A percentile compares a stretch with the other conserved stretches of the same genome.
Evolutionary conservation across 2,797 vertebrate genomes (phyloP).

Genomic region (Mycteria americana): DNA sequence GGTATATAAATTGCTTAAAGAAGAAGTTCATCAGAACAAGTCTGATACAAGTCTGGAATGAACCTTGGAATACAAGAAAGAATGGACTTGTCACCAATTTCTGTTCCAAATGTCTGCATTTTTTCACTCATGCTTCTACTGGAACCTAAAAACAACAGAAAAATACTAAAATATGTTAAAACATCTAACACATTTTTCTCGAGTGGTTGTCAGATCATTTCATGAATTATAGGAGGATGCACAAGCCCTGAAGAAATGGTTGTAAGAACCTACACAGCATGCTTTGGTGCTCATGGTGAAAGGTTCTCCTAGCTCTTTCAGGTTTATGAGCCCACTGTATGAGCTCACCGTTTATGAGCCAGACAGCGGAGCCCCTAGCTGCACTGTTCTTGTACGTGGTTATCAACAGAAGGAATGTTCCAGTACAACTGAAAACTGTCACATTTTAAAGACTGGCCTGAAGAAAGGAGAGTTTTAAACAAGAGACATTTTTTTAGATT

Average conservation of each 20-base stretch:
- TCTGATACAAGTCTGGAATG: neutral
- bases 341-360: neutral
- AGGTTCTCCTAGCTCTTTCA: neutral
- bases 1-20: neutral
- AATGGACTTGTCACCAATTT: neutral
- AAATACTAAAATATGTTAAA: neutral
- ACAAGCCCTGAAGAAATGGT: neutral
- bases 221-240: neutral
- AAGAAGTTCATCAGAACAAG: neutral
- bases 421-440: neutral
- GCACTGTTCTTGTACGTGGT: neutral
- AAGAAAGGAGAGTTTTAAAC: neutral
- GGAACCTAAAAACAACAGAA: neutral
- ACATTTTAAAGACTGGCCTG: neutral
- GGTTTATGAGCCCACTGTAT: neutral
- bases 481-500: neutral
- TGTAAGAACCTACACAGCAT: neutral
- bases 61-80: neutral
- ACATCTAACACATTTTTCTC: neutral
- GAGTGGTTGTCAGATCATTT: neutral
- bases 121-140: neutral
- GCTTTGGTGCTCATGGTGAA: neutral
- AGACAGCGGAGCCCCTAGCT: rapidly evolving
- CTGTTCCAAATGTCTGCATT: neutral
- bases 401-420: neutral